Percentiles rank a stretch among this genome's conserved stretches.
phyloP scores from a whole-genome alignment of 1,140 invertebrate species.

The Halyomorpha halys region DNA sequence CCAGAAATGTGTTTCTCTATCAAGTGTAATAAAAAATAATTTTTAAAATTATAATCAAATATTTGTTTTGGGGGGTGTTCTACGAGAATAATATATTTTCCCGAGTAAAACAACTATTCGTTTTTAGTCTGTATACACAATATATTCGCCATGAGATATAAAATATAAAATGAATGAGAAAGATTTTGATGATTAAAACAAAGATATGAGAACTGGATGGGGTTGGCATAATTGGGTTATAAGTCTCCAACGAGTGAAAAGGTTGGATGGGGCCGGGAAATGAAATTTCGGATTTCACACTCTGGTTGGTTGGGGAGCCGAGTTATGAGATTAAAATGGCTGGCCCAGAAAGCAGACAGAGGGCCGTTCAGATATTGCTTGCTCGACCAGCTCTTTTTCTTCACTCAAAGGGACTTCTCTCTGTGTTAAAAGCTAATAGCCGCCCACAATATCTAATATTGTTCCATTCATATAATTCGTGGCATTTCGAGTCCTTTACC shows the following conservation, averaged over 20 bases:
- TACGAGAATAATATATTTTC: too few species aligned
- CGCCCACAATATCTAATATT: too few species aligned
- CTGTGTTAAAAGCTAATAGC: not conserved
- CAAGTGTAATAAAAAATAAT: too few species aligned
- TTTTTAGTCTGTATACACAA: too few species aligned
- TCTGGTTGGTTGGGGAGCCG: constrained; percentile 5
- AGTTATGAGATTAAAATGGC: constrained; percentile 10
- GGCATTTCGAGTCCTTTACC: too few species aligned
- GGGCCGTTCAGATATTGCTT: constrained; percentile 1
- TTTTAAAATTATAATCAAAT: too few species aligned
- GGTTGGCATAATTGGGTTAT: constrained; percentile 7
- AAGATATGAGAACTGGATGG: not conserved
- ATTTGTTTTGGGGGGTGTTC: too few species aligned
- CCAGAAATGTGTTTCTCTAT: too few species aligned
- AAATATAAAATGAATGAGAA: not conserved
- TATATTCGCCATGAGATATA: too few species aligned
- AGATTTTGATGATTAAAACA: not conserved
- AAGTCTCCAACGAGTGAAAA: constrained; percentile 9
- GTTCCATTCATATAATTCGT: too few species aligned
- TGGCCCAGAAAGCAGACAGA: constrained; percentile 4
- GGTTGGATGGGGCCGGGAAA: constrained; percentile 8
- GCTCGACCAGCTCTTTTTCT: constrained; percentile 2
- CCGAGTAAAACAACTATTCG: too few species aligned
- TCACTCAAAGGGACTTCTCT: not conserved
- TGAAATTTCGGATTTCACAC: constrained; percentile 12